Conservation (phyloP, 1,140 invertebrate species). For the Drosophila nannoptera region DNA sequence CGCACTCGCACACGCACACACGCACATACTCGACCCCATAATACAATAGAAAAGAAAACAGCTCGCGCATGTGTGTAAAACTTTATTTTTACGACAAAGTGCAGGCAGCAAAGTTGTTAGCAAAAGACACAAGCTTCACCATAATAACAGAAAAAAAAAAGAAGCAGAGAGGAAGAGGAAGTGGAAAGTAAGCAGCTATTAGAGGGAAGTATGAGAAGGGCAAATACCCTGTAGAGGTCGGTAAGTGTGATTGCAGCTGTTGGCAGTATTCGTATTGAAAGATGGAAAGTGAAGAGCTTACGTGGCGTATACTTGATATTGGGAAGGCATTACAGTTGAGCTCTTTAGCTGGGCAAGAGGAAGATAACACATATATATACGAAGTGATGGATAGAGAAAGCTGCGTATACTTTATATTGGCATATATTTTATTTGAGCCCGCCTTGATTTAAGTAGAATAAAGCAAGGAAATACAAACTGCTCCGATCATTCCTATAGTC, state of each 20-base stretch:
- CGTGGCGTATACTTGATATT: too few relatives aligned
- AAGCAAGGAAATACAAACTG: too few relatives aligned
- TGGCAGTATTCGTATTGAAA: background rate
- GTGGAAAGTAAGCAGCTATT: slow-evolving; percentile 13
- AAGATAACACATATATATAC: too few relatives aligned
- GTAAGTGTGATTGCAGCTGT: background rate
- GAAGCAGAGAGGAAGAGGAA: too few relatives aligned
- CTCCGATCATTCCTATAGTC: too few relatives aligned
- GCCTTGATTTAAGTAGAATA: too few relatives aligned
- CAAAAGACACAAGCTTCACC: slow-evolving; percentile 52
- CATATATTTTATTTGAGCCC: background rate
- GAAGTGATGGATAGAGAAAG: too few relatives aligned
- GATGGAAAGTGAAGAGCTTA: background rate
- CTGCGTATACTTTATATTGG: background rate
- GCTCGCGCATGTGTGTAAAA: slow-evolving; percentile 71
- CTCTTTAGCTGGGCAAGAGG: too few relatives aligned
- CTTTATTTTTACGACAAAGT: slow-evolving; percentile 77
- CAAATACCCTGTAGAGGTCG: slow-evolving; percentile 17
- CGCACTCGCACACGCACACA: slow-evolving; percentile 17
- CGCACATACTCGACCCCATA: slow-evolving; percentile 39
- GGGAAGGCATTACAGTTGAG: too few relatives aligned
- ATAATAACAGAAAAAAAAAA: slow-evolving; percentile 26
- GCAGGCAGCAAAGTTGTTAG: slow-evolving; percentile 73
- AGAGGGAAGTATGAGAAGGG: background rate
- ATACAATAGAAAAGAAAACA: slow-evolving; percentile 69